These are phyloP conservation scores for Xylocampa areola DNA, from an alignment of 2,888 invertebrate genomes.

Conservation along the genomic window DNA sequence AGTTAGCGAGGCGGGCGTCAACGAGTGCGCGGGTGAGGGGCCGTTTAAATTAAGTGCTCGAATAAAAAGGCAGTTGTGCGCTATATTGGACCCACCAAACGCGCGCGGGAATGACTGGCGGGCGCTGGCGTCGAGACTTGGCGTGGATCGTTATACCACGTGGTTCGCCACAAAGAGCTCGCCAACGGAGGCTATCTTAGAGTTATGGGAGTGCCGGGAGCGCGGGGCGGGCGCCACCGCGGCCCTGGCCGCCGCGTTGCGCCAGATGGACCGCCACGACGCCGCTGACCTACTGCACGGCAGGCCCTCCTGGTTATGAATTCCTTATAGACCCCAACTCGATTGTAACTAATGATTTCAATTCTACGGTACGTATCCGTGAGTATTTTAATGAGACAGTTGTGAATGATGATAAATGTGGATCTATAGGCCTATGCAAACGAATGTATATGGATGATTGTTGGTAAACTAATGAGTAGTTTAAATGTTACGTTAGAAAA, in stretches of 20 bases:
- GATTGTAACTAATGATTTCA: conserved; percentile 57
- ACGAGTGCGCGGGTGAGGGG: conserved; percentile 90
- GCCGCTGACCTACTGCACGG: conserved; percentile 84
- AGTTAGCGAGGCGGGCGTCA: conserved; percentile 90
- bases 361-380: conserved; percentile 37
- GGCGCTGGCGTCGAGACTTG: conserved; percentile 97
- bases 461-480: conserved; percentile 79
- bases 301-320: conserved; percentile 88
- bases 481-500: conserved; percentile 85
- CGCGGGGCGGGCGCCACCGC: conserved; percentile 95
- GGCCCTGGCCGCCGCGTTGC: conserved; percentile 90
- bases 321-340: conserved; percentile 53
- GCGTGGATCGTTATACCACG: conserved; percentile 98
- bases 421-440: conserved; percentile 57
- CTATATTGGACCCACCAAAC: conserved; percentile 97
- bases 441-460: conserved; percentile 63
- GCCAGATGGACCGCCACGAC: conserved; percentile 85
- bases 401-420: conserved; percentile 56
- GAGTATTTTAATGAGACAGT: conserved; percentile 56
- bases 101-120: conserved; percentile 98
- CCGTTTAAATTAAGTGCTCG: conserved; percentile 90
- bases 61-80: conserved; percentile 88
- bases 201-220: conserved; percentile 98
- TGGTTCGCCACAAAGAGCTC: conserved; percentile 99
- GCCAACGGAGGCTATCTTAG: conserved; percentile 98